phyloP scores from a whole-genome alignment of 2,797 vertebrate species.

The Lithobates pipiens region DNA sequence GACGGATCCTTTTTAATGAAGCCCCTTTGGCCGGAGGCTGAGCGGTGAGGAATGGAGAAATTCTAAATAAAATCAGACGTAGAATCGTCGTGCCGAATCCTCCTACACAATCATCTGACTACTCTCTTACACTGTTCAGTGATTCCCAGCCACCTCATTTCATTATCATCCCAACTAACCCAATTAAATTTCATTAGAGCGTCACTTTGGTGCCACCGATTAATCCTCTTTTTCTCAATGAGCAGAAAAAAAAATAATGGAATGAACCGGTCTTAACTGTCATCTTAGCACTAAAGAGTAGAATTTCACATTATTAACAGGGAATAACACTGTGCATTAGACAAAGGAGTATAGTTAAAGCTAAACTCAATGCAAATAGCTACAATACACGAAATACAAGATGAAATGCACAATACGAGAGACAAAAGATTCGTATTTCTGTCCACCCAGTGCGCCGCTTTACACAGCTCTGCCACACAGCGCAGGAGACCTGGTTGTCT shows the following conservation, averaged over 20 bases:
- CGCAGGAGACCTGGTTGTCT: too few species aligned
- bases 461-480: too few species aligned
- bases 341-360: too few species aligned
- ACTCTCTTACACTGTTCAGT: not conserved
- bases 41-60: not conserved
- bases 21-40: too few species aligned
- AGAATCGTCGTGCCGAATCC: not conserved
- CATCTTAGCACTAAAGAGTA: too few species aligned
- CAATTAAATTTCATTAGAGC: slow-evolving; percentile 4
- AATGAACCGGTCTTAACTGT: not conserved
- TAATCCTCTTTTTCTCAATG: not conserved
- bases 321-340: too few species aligned
- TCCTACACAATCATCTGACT: not conserved
- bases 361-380: too few species aligned
- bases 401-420: too few species aligned
- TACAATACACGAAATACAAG: too few species aligned
- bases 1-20: not conserved
- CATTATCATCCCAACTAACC: not conserved
- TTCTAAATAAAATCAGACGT: not conserved
- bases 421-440: too few species aligned
- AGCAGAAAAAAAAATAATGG: not conserved
- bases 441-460: too few species aligned
- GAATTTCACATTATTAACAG: too few species aligned
- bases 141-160: not conserved
- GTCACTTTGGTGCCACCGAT: not conserved